These are phyloP conservation scores for Xylota segnis DNA, from an alignment of 2,888 invertebrate genomes.

Conservation along the genomic window DNA sequence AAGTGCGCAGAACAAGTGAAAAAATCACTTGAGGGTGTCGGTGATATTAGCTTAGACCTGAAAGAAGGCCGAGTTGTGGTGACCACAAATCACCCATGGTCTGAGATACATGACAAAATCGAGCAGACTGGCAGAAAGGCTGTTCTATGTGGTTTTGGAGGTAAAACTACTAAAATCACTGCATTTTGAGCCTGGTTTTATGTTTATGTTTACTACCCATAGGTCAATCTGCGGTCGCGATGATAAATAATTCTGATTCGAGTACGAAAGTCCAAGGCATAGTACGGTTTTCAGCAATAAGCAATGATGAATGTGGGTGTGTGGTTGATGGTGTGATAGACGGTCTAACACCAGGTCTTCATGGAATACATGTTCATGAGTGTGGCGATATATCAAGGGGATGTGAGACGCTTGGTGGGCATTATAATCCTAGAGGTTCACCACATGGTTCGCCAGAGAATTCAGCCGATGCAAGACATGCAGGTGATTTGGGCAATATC, in stretches of 20 bases:
- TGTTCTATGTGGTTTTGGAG: conserved; percentile 92
- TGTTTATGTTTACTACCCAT: not conserved
- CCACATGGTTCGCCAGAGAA: conserved; percentile 85
- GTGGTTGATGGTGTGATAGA: conserved; percentile 94
- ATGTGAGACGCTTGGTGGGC: conserved; percentile 87
- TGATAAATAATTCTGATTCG: conserved; percentile 86
- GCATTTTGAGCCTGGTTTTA: not conserved
- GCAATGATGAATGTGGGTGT: conserved; percentile 85
- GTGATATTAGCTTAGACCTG: conserved; percentile 81
- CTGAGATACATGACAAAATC: conserved; percentile 84
- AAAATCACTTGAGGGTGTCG: conserved; percentile 84
- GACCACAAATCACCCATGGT: conserved; percentile 83
- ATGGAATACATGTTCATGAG: conserved; percentile 87
- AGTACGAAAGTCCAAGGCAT: conserved; percentile 88
- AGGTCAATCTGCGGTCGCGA: conserved; percentile 89
- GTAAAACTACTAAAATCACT: conserved; percentile 81
- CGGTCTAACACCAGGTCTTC: conserved; percentile 88
- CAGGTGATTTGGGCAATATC: conserved; percentile 89
- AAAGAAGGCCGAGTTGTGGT: conserved; percentile 81
- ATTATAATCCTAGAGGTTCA: conserved; percentile 86
- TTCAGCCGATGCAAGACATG: conserved; percentile 85
- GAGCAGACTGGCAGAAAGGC: conserved; percentile 89
- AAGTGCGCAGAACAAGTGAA: conserved; percentile 86
- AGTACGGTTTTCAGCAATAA: conserved; percentile 88
- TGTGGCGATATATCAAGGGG: conserved; percentile 89